Percentiles rank a stretch among this genome's conserved stretches.
Conservation (phyloP, 1,140 invertebrate species). For the Antheraea mylitta region DNA sequence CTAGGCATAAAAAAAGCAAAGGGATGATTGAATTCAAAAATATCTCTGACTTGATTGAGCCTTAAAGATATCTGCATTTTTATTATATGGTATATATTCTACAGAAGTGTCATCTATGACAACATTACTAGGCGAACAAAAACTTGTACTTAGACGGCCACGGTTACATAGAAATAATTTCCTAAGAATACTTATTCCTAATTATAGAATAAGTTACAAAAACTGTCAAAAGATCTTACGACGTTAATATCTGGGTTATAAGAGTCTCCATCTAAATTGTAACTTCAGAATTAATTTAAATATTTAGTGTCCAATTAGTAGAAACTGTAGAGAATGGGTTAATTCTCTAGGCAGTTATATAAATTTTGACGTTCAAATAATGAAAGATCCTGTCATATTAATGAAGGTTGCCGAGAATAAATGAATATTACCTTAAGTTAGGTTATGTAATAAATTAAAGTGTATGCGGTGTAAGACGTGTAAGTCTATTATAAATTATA, state of each 20-base stretch:
- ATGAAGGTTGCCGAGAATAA: neutral
- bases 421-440: neutral
- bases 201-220: neutral
- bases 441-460: neutral
- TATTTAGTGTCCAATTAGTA: constrained; percentile 3
- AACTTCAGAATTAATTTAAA: neutral
- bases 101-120: too few species aligned
- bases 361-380: constrained; percentile 2
- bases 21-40: too few species aligned
- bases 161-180: too few species aligned
- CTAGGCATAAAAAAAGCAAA: too few species aligned
- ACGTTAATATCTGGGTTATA: neutral
- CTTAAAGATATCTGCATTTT: too few species aligned
- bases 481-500: too few species aligned
- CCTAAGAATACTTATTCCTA: neutral
- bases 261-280: neutral
- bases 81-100: too few species aligned
- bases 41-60: too few species aligned
- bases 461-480: too few species aligned
- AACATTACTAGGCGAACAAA: too few species aligned
- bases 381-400: constrained; percentile 1
- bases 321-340: neutral
- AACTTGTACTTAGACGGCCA: too few species aligned
- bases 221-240: neutral
- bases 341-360: neutral